phyloP scores from a whole-genome alignment of 2,888 invertebrate genomes.

The Colletes collaris region DNA sequence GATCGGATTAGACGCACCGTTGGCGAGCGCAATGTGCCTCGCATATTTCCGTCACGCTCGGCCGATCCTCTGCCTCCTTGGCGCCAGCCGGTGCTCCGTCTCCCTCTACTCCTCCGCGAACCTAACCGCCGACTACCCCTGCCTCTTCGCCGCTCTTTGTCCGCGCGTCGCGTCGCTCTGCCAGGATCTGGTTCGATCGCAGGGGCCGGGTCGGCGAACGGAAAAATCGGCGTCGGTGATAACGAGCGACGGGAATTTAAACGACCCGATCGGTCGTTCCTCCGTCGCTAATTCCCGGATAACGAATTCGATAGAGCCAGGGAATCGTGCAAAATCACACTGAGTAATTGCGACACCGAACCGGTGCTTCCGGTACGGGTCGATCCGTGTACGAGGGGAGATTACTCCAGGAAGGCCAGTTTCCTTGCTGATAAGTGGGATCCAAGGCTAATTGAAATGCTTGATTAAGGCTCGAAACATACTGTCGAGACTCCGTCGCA shows the following conservation, averaged over 20 bases:
- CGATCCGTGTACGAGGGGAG: background rate
- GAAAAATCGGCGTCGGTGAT: constrained; percentile 15
- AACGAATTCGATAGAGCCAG: constrained; percentile 20
- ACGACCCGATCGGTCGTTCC: constrained; percentile 29
- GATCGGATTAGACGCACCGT: constrained; percentile 73
- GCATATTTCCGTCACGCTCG: constrained; percentile 80
- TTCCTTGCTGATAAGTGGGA: too few species aligned
- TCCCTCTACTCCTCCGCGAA: constrained; percentile 16
- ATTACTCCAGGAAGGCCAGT: too few species aligned
- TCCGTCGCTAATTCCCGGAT: constrained; percentile 22
- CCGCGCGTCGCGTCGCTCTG: background rate
- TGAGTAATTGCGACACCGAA: constrained; percentile 16
- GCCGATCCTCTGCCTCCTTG: constrained; percentile 69
- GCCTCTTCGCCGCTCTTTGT: background rate
- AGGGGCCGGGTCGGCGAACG: constrained; percentile 2
- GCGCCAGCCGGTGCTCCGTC: constrained; percentile 67
- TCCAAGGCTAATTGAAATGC: too few species aligned
- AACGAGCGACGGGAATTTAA: constrained; percentile 57
- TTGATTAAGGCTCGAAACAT: too few species aligned
- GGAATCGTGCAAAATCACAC: constrained; percentile 37
- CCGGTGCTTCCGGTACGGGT: too few species aligned
- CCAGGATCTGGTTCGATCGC: constrained; percentile 48
- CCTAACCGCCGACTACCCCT: background rate
- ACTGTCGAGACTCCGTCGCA: too few species aligned
- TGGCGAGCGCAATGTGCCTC: constrained; percentile 78